A percentile compares a stretch with the other conserved stretches of the same genome.
Conservation (phyloP, 2,797 vertebrate species). For the Gambusia yucatana region DNA sequence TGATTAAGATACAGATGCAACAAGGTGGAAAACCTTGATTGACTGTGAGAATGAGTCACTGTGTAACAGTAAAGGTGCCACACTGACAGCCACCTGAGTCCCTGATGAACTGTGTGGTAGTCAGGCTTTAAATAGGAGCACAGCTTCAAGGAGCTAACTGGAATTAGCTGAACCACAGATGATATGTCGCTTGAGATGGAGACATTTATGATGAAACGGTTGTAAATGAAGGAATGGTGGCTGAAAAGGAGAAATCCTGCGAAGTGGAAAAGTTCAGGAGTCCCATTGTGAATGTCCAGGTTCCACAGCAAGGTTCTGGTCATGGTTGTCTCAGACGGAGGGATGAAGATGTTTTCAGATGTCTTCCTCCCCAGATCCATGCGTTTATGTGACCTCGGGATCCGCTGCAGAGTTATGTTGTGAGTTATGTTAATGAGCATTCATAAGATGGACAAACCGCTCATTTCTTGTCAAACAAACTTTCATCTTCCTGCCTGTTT, state of each 20-base stretch:
- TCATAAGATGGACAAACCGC: background rate
- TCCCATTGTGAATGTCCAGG: conserved; percentile 46
- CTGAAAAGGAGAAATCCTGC: conserved; percentile 34
- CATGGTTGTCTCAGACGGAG: conserved; percentile 26
- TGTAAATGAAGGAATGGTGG: conserved; percentile 53
- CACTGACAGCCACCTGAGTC: conserved; percentile 30
- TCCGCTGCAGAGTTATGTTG: conserved; percentile 12
- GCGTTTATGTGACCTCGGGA: conserved; percentile 16
- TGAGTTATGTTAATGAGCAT: conserved; percentile 22
- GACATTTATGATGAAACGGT: conserved; percentile 48
- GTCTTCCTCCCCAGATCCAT: background rate
- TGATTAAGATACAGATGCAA: conserved; percentile 29
- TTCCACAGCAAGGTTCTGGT: conserved; percentile 48
- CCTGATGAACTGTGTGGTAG: conserved; percentile 15
- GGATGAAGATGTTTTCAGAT: conserved; percentile 46
- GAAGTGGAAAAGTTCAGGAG: conserved; percentile 37
- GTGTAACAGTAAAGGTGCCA: conserved; percentile 6
- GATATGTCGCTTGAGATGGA: conserved; percentile 71
- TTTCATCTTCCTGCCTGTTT: background rate
- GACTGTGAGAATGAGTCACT: conserved; percentile 17
- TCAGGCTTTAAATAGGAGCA: conserved; percentile 64
- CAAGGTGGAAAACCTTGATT: conserved; percentile 14
- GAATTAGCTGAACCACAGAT: conserved; percentile 75
- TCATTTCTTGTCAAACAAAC: background rate
- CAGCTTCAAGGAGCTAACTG: conserved; percentile 64